Evolutionary conservation across 2,888 invertebrate species (phyloP), one percentile per base, ranked within the genome.

Genomic region (Diploptera punctata): DNA sequence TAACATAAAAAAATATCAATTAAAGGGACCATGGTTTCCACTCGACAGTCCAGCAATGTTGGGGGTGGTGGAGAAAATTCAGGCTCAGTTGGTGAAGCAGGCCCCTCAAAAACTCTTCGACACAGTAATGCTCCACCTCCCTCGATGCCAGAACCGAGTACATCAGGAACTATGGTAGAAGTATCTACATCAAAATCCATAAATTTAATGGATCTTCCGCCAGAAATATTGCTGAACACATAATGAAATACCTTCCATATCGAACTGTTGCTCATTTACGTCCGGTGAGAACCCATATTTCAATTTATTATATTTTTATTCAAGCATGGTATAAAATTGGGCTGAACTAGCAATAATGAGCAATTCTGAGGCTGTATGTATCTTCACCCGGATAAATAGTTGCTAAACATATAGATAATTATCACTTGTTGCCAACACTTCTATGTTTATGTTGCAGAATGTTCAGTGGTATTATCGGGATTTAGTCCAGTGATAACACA

Each of bases 151-250:
- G 67, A 54, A 33, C 18, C 68, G n/a, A 43, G 57, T 13, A 67
- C 67, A 21, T 70, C 65, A 43, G 69, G 75, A 75, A 71, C 76
- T 75, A 75, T 77, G 78, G 73, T 77, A 77, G 75, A 76, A 78
- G 74, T 79, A 69, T 74, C 77, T 24, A 31, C 78, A 29, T 73
- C 71, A 33, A 75, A 78, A 54, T 77, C 77, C 31, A 70, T 82
- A 29, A 82, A 84, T 79, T 82, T 94, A 74, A 83, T 93, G 76
- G 91, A 94, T 83, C 83, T 95, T 79, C 95, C 95, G 24, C 86
- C 89, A 77, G 95, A 95, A 85, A 85, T 95, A 76, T 83, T 93
- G 75, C 91, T 93, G 80, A 93, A 93, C 82, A 91, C 94, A 77
- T 88, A 94, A 78, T n/a, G n/a, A 86, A 90, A 76, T 90, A 89